Base-by-base conservation (phyloP, 1,140 invertebrate species). In the Planococcus citri region DNA sequence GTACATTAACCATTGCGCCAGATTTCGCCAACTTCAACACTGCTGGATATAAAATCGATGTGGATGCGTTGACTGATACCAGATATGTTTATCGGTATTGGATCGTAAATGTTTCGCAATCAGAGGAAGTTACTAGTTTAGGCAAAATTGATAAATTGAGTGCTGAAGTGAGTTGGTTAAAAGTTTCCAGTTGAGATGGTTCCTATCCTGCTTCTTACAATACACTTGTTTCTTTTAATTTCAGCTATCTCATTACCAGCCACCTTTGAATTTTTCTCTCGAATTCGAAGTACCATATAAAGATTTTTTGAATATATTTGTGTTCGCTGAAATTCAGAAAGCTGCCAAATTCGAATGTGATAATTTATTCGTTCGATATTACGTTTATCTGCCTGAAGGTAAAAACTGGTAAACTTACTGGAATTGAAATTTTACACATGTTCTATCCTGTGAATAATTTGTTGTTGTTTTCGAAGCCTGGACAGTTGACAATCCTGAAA, bases 311-410 rank as follows among this genome's bases (percentile, higher is more conserved):
- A 64, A 64, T 64, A 25, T 64, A 24, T 64, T 64, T 64, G 1
- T 64, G 24, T 27, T 64, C 60, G 25, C 17, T 3, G 60, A 64
- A 25, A 64, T 64, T 27, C 21, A 64, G 24, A 64, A 64, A 27
- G 60, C 60, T 25, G 60, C 24, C 22, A 20, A 25, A 25, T 64
- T 64, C 24, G 21, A 10, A 10, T 25, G 25, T 20, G 17, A 64
- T 64, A 64, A 27, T 64, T 25, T 64, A 64, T 64, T 64, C 60
- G 24, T 64, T 27, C 60, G 22, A 27, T 64, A 64, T 64, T 64
- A 27, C 20, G 22, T 64, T 20, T 10, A 64, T 64, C 9, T 64
- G 17, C 60, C 60, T 4, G 60, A 64, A 64, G 25, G 60, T 64
- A 64, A 64, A n/a, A n/a, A n/a, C n/a, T n/a, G n/a, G n/a, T n/a